A percentile compares a stretch with the other conserved stretches of the same genome.
phyloP scores from a whole-genome alignment of 2,888 invertebrate genomes.

The Malachius bipustulatus region DNA sequence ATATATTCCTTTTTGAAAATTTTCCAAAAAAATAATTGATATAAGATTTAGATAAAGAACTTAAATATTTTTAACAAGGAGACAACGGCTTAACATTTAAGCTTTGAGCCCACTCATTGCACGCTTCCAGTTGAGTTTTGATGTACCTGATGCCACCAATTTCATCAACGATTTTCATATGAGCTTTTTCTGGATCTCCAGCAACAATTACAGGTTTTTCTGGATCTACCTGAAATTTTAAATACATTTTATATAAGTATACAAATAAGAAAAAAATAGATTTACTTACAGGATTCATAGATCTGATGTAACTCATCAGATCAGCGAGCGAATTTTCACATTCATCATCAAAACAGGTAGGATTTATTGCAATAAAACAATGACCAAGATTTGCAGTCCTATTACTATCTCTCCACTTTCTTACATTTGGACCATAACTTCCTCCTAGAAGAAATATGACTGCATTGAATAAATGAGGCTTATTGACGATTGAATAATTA shows the following conservation, averaged over 20 bases:
- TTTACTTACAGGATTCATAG: constrained; percentile 55
- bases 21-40: too few species aligned
- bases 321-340: constrained; percentile 64
- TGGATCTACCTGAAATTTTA: constrained; percentile 30
- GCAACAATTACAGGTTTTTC: constrained; percentile 56
- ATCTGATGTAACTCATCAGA: constrained; percentile 54
- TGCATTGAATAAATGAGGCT: too few species aligned
- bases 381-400: constrained; percentile 72
- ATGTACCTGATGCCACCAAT: constrained; percentile 66
- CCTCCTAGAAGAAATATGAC: constrained; percentile 4
- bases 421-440: constrained; percentile 5
- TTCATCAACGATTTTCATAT: constrained; percentile 49
- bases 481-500: too few species aligned
- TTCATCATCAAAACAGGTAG: constrained; percentile 23
- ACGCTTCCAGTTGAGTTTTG: constrained; percentile 60
- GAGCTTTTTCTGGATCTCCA: constrained; percentile 65
- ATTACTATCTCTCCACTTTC: constrained; percentile 6
- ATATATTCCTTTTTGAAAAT: too few species aligned
- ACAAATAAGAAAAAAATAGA: too few species aligned
- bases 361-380: constrained; percentile 61
- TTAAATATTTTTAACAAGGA: too few species aligned
- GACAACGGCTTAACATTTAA: constrained; percentile 43
- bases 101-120: constrained; percentile 44
- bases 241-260: too few species aligned
- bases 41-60: too few species aligned